Percentiles rank a stretch among this genome's conserved stretches.
phyloP scores from a whole-genome alignment of 2,888 invertebrate species.

The Acanthopleura granulata region DNA sequence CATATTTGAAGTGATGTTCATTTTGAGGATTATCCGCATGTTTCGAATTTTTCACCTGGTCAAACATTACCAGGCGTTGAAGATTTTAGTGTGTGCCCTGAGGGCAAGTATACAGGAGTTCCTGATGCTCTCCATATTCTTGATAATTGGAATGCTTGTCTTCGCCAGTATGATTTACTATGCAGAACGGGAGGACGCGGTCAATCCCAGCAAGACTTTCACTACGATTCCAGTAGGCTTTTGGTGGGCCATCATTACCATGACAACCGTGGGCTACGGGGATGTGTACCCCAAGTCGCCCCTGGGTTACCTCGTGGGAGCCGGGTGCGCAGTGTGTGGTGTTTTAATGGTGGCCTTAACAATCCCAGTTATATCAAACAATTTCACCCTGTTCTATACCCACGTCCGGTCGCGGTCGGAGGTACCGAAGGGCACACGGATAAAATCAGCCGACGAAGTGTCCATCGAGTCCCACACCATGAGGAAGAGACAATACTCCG shows the following conservation, averaged over 20 bases:
- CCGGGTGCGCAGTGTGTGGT: conserved; percentile 63
- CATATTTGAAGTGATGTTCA: conserved; percentile 69
- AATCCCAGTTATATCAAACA: conserved; percentile 68
- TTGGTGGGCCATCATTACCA: conserved; percentile 71
- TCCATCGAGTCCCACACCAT: background rate
- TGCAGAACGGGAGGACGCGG: conserved; percentile 63
- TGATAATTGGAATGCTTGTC: conserved; percentile 67
- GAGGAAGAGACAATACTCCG: conserved; percentile 38
- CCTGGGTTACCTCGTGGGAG: conserved; percentile 63
- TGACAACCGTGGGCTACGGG: conserved; percentile 68
- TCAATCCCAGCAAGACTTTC: conserved; percentile 51
- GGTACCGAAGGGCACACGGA: conserved; percentile 28
- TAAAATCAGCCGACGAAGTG: conserved; percentile 6
- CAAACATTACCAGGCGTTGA: conserved; percentile 71
- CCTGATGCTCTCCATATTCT: conserved; percentile 66
- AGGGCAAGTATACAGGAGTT: conserved; percentile 69
- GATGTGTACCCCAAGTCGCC: conserved; percentile 62
- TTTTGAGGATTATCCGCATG: conserved; percentile 71
- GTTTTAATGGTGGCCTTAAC: conserved; percentile 65
- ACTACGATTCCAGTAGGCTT: conserved; percentile 68
- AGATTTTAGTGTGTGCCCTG: conserved; percentile 70
- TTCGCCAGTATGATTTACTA: conserved; percentile 69
- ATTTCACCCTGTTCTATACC: conserved; percentile 67
- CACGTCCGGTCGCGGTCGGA: conserved; percentile 58
- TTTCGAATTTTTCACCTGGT: conserved; percentile 71